These are phyloP conservation scores for Spodoptera littoralis DNA, from an alignment of 2,888 invertebrate species.

Conservation along the genomic window DNA sequence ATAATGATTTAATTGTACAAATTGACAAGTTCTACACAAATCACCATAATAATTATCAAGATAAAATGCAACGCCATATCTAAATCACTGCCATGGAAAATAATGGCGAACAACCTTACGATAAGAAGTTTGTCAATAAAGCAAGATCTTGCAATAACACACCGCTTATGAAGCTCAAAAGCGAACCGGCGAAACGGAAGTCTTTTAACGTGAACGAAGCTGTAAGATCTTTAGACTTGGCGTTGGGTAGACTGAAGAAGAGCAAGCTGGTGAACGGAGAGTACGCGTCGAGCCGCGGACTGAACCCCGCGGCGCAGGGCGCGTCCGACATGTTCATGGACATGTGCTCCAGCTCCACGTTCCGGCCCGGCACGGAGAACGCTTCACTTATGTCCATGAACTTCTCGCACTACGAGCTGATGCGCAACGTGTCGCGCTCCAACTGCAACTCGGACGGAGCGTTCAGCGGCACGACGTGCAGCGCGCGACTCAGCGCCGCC, in stretches of 20 bases:
- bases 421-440: constrained; percentile 77
- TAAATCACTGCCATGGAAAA: constrained; percentile 74
- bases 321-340: constrained; percentile 70
- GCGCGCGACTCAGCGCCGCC: constrained; percentile 59
- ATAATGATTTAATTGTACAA: constrained; percentile 16
- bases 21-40: constrained; percentile 14
- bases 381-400: constrained; percentile 80
- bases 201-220: constrained; percentile 76
- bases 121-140: constrained; percentile 69
- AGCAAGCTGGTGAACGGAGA: constrained; percentile 74
- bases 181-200: constrained; percentile 72
- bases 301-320: constrained; percentile 48
- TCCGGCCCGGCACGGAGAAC: constrained; percentile 64
- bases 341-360: constrained; percentile 58
- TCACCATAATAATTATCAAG: constrained; percentile 38
- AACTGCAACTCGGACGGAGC: constrained; percentile 80
- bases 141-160: constrained; percentile 68
- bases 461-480: constrained; percentile 74
- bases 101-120: constrained; percentile 61
- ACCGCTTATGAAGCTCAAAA: constrained; percentile 59
- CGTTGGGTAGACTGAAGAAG: constrained; percentile 75
- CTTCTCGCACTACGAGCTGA: constrained; percentile 82
- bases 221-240: constrained; percentile 74
- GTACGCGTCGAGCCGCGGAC: constrained; percentile 50
- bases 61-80: constrained; percentile 53